phyloP scores from a whole-genome alignment of 1,140 invertebrate species.

The Aplysia californica region DNA sequence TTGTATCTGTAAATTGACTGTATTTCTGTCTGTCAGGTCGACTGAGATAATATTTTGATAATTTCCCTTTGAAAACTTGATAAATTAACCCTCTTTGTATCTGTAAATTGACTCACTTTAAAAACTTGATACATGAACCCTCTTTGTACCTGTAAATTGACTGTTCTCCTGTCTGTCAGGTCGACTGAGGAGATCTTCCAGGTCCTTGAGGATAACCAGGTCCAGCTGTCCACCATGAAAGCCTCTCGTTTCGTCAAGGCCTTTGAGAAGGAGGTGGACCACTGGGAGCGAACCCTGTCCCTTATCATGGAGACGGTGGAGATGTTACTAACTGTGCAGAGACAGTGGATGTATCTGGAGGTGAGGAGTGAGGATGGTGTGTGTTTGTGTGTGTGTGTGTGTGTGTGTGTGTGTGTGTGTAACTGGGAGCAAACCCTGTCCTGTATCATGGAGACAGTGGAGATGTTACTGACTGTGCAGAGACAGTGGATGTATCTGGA shows the following conservation, averaged over 20 bases:
- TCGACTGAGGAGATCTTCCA: slow-evolving; percentile 72
- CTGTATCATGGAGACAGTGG: slow-evolving; percentile 81
- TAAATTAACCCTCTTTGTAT: no score
- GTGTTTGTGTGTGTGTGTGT: no score
- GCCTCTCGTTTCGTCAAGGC: slow-evolving; percentile 86
- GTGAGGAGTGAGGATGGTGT: no score
- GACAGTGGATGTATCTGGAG: slow-evolving; percentile 85
- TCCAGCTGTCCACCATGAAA: slow-evolving; percentile 82
- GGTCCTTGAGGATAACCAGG: slow-evolving; percentile 66
- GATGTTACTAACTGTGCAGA: slow-evolving; percentile 80
- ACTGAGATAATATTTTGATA: no score
- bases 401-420: no score
- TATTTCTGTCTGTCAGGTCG: no score
- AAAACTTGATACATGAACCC: no score
- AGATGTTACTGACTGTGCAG: slow-evolving; percentile 81
- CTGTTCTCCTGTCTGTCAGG: no score
- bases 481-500: slow-evolving; percentile 85
- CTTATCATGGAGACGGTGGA: slow-evolving; percentile 83
- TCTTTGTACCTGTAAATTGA: no score
- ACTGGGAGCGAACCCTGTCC: slow-evolving; percentile 84
- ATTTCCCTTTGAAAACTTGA: no score
- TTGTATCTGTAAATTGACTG: no score
- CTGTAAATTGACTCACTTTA: no score
- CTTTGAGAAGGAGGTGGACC: slow-evolving; percentile 82
- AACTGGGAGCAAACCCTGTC: slow-evolving; percentile 86